Conservation (phyloP, 2,113 vertebrate genomes). For the Acanthochromis polyacanthus region DNA sequence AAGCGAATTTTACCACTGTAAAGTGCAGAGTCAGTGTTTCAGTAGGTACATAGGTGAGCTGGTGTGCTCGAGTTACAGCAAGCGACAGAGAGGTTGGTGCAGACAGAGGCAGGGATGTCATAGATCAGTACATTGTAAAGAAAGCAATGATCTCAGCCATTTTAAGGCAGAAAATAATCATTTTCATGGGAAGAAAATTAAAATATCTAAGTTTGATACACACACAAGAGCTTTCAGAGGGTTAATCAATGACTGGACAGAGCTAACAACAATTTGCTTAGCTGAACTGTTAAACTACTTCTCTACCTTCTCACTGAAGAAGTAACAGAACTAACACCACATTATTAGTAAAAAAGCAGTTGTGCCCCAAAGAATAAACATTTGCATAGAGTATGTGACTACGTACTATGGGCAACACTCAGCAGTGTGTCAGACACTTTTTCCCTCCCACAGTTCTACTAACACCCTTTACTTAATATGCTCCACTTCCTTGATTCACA, state of each 20-base stretch:
- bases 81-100: too few relatives aligned
- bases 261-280: background rate
- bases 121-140: too few relatives aligned
- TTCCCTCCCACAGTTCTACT: background rate
- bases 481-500: slow-evolving; percentile 52
- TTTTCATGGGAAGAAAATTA: too few relatives aligned
- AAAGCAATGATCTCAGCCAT: too few relatives aligned
- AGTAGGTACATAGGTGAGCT: too few relatives aligned
- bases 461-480: slow-evolving; percentile 13
- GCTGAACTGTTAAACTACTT: background rate
- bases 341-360: background rate
- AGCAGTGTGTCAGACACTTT: background rate
- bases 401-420: background rate
- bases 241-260: background rate
- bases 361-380: background rate
- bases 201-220: too few relatives aligned
- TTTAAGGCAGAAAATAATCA: too few relatives aligned
- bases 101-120: too few relatives aligned
- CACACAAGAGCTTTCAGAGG: too few relatives aligned
- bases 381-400: background rate
- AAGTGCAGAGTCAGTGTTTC: too few relatives aligned
- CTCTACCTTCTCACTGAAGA: background rate
- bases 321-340: background rate
- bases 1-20: too few relatives aligned
- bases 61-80: too few relatives aligned